Evolutionary conservation across 2,797 vertebrate species (phyloP).

Genomic region (Syngnathus acus): DNA sequence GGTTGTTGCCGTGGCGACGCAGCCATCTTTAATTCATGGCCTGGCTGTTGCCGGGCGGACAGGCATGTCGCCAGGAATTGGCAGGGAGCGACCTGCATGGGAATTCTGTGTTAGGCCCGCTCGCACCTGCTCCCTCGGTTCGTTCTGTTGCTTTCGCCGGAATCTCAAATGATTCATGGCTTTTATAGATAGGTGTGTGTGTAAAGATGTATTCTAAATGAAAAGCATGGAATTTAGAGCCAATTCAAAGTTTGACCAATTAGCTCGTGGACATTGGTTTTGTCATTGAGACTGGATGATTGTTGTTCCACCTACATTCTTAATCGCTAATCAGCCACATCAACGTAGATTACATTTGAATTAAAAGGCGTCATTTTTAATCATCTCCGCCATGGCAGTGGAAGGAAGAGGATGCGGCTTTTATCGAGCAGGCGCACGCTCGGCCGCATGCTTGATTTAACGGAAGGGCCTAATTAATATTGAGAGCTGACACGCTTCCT

Average conservation of each 20-base stretch:
- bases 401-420: slow-evolving; percentile 39
- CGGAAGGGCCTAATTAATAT: slow-evolving; percentile 70
- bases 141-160: background rate
- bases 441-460: slow-evolving; percentile 59
- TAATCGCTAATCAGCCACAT: slow-evolving; percentile 51
- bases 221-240: no score
- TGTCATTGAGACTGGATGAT: slow-evolving; percentile 22
- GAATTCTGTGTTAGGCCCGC: background rate
- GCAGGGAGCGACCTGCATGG: slow-evolving; percentile 45
- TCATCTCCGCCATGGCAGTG: slow-evolving; percentile 47
- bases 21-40: slow-evolving; percentile 67
- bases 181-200: background rate
- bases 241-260: slow-evolving; percentile 26
- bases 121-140: background rate
- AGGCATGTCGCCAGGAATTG: slow-evolving; percentile 45
- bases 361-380: slow-evolving; percentile 66
- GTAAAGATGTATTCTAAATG: no score
- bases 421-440: slow-evolving; percentile 54
- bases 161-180: background rate
- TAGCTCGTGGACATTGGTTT: slow-evolving; percentile 18
- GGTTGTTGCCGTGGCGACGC: slow-evolving; percentile 41
- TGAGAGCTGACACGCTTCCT: slow-evolving; percentile 64
- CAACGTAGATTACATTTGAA: slow-evolving; percentile 62
- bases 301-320: slow-evolving; percentile 16
- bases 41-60: slow-evolving; percentile 32